Conservation (phyloP, 2,113 vertebrate species). For the Gnathonemus longibarbis region DNA sequence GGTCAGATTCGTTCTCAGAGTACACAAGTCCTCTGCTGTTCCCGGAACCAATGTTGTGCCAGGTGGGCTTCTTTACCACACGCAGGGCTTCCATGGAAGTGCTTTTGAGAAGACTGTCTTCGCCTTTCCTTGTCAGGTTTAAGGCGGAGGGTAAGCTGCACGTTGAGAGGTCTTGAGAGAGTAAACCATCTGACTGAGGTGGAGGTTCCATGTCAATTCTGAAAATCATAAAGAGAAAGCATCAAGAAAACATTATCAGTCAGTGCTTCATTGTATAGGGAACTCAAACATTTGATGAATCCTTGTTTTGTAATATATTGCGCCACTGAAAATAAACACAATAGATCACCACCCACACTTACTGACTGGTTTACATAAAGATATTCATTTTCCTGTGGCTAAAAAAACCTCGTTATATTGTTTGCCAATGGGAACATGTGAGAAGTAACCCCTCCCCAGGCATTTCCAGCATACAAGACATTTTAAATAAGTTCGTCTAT, state of each 20-base stretch:
- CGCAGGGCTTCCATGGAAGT: constrained; percentile 43
- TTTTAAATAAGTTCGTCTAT: not conserved
- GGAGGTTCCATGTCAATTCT: constrained; percentile 67
- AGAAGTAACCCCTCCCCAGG: not conserved
- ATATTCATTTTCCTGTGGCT: not conserved
- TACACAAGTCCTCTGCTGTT: constrained; percentile 38
- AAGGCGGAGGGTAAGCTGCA: constrained; percentile 48
- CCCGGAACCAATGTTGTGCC: constrained; percentile 47
- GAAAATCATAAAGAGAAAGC: constrained; percentile 12
- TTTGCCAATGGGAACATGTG: not conserved
- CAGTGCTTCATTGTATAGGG: not conserved
- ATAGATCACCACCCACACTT: not conserved
- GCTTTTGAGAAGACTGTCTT: constrained; percentile 45
- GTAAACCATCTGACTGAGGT: constrained; percentile 51
- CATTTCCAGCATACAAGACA: not conserved
- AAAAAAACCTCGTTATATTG: not conserved
- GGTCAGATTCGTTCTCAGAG: constrained; percentile 39
- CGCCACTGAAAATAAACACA: not conserved
- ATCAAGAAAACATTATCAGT: not conserved
- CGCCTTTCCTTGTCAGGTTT: constrained; percentile 49
- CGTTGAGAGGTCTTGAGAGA: constrained; percentile 58
- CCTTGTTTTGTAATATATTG: not conserved
- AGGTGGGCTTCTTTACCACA: constrained; percentile 45
- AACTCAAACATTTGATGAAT: not conserved
- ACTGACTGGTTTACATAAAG: not conserved